Conservation (phyloP, 2,797 vertebrate genomes). For the Lithobates pipiens region DNA sequence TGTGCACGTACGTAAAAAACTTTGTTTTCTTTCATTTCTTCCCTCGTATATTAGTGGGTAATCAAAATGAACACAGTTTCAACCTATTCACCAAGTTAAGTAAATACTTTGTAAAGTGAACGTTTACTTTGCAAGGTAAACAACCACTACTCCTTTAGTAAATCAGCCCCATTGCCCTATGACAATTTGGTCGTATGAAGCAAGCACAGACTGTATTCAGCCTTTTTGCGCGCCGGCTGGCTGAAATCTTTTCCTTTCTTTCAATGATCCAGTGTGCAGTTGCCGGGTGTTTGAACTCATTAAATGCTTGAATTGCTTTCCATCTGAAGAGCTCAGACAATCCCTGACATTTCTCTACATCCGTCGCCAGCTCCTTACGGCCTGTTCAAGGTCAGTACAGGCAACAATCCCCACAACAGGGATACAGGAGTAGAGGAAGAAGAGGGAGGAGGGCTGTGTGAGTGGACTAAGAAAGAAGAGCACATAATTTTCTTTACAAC, state of each 20-base stretch:
- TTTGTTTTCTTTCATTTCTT: too few species aligned
- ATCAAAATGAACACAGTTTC: too few species aligned
- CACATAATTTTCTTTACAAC: not conserved
- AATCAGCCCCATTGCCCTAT: too few species aligned
- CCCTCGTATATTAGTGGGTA: too few species aligned
- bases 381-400: slow-evolving; percentile 39
- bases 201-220: not conserved
- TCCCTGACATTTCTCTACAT: slow-evolving; percentile 38
- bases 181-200: too few species aligned
- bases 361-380: not conserved
- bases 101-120: too few species aligned
- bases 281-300: slow-evolving; percentile 36
- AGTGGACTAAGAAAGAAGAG: not conserved
- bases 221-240: not conserved
- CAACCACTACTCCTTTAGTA: too few species aligned
- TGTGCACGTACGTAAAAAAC: too few species aligned
- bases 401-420: slow-evolving; percentile 7
- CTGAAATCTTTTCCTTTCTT: not conserved
- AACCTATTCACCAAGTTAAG: too few species aligned
- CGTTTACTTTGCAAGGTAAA: too few species aligned
- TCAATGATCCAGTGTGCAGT: not conserved
- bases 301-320: slow-evolving; percentile 37
- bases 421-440: not conserved
- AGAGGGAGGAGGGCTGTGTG: not conserved
- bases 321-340: slow-evolving; percentile 23